Evolutionary conservation across 2,797 vertebrate species (phyloP).

Genomic region (Morus bassanus): DNA sequence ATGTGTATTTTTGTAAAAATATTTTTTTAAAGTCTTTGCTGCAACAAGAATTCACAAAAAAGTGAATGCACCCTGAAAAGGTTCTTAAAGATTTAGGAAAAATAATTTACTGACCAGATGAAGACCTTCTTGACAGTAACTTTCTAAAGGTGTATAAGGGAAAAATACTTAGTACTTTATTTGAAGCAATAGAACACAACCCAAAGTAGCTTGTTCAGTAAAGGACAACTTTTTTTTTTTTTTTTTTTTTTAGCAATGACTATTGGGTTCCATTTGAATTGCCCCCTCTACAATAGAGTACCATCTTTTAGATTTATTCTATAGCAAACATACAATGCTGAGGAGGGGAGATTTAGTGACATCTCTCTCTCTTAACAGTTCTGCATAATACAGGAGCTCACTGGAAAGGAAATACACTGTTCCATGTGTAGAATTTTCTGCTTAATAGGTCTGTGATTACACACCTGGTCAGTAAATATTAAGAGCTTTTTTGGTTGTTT

Average conservation of each 20-base stretch:
- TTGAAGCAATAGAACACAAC: neutral
- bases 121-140: neutral
- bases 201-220: neutral
- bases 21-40: neutral
- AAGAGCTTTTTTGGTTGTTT: neutral
- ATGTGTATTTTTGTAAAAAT: accelerated
- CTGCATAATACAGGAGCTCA: neutral
- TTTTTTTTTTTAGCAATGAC: neutral
- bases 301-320: neutral
- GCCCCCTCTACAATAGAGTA: neutral
- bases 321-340: neutral
- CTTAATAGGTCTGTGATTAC: neutral
- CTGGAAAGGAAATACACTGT: neutral
- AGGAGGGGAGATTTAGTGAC: neutral
- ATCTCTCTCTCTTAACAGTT: neutral
- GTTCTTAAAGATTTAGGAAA: neutral
- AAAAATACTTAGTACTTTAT: neutral
- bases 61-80: neutral
- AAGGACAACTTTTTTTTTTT: neutral
- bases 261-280: neutral
- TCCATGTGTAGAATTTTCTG: neutral
- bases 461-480: neutral
- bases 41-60: neutral
- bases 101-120: neutral
- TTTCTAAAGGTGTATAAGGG: neutral